Conservation (phyloP, 2,888 invertebrate genomes). For the Eudemis profundana region DNA sequence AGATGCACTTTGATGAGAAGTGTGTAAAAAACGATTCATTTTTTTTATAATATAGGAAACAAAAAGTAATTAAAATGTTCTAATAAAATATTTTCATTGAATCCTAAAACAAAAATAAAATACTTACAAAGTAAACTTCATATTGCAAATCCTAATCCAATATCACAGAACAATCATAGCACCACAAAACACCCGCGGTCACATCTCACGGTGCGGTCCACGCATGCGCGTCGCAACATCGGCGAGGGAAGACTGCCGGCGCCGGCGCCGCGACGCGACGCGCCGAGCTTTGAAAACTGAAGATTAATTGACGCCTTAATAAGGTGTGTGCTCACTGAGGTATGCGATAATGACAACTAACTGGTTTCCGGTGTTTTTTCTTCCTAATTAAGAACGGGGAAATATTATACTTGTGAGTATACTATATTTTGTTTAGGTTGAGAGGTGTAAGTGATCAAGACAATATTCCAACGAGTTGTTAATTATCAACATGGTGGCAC, state of each 20-base stretch:
- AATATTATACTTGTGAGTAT: background rate
- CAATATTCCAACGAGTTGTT: too few relatives aligned
- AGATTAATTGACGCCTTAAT: constrained; percentile 41
- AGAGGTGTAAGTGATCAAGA: too few relatives aligned
- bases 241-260: constrained; percentile 29
- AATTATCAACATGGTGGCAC: too few relatives aligned
- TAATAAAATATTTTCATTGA: background rate
- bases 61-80: too few relatives aligned
- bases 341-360: constrained; percentile 18
- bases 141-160: constrained; percentile 47
- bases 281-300: constrained; percentile 35
- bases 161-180: constrained; percentile 49
- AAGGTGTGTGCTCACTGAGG: constrained; percentile 20
- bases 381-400: background rate
- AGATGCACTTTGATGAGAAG: too few relatives aligned
- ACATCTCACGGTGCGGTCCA: constrained; percentile 42
- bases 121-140: constrained; percentile 53
- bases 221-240: constrained; percentile 29
- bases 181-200: constrained; percentile 47
- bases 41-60: too few relatives aligned
- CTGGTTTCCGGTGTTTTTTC: constrained; percentile 1
- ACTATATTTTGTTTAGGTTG: too few relatives aligned
- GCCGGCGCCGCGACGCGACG: constrained; percentile 27
- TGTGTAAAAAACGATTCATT: too few relatives aligned
- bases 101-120: background rate